Evolutionary conservation across 2,113 vertebrate species (phyloP), one percentile per base, ranked within the genome.

Genomic region (Lasiurus borealis): DNA sequence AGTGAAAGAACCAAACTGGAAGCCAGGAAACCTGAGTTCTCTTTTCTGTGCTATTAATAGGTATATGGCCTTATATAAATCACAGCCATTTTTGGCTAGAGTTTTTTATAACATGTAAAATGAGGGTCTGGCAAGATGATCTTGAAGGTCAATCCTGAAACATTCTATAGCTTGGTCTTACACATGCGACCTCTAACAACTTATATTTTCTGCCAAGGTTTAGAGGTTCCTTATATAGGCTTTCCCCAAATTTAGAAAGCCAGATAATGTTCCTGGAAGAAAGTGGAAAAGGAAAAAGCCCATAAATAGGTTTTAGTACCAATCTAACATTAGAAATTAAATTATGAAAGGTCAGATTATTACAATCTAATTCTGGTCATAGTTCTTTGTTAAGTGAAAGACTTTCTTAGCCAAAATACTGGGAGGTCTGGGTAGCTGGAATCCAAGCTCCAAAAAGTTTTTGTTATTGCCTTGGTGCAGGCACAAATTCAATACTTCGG

Each of bases 251-350:
- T 96, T 96, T 92, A 92, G 92, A 96, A 95, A 94, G 90, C 87
- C 96, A 97, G 82, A 97, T 96, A 97, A 96, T 94, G 50, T 96
- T 97, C 76, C 95, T 97, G 95, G 95, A 96, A 96, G 72, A 97
- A 96, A 97, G 54, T 25, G 64, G 36, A 87, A 87, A 85, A 92
- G 21, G n/a, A 21, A 91, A 95, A 95, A 96, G 34, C 9, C 89
- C 80, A 95, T 94, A 96, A 96, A 94, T 95, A 97, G 90, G 95
- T 95, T 96, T 97, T 87, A 96, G 92, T 92, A 93, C 73, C 92
- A 95, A 95, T 97, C 64, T 95, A 97, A 94, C 73, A 90, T 85
- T 27, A 89, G 78, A 82, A 95, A 94, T 93, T 95, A 93, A 95
- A 93, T 94, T 85, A 96, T 78, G 31, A 96, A 95, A 96, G 90